Conservation (phyloP, 2,888 invertebrate species). For the Lamellibrachia columna region DNA sequence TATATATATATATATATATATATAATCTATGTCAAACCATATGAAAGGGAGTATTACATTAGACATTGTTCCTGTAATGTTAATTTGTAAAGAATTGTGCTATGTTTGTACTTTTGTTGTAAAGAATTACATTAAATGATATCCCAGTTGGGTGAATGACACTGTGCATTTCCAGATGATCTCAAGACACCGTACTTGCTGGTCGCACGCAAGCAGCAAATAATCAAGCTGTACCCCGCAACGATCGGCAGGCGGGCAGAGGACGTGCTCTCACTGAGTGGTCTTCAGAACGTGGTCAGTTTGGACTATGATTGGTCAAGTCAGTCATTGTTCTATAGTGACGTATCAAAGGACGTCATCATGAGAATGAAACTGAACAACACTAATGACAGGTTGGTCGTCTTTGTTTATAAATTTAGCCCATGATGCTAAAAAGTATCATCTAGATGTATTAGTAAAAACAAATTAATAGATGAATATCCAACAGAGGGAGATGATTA, state of each 20-base stretch:
- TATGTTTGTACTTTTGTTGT: too few relatives aligned
- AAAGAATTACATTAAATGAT: too few relatives aligned
- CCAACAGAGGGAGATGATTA: too few relatives aligned
- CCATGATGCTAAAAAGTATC: neutral
- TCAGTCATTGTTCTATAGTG: neutral
- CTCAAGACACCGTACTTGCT: constrained; percentile 9
- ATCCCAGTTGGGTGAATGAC: too few relatives aligned
- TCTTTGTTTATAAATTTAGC: neutral
- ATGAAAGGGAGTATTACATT: too few relatives aligned
- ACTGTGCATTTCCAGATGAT: neutral
- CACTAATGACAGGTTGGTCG: neutral
- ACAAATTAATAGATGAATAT: neutral
- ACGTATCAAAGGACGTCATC: constrained; percentile 1
- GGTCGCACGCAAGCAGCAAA: neutral
- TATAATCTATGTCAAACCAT: too few relatives aligned
- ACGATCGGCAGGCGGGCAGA: neutral
- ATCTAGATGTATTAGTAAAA: neutral
- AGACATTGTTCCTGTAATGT: too few relatives aligned
- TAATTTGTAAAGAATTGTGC: too few relatives aligned
- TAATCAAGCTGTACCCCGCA: neutral
- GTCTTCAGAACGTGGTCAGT: neutral
- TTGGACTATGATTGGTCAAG: neutral
- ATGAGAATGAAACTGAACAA: neutral
- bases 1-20: too few relatives aligned
- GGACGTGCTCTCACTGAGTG: neutral